Base-by-base conservation (phyloP, 2,797 vertebrate species). In the Notolabrus celidotus region DNA sequence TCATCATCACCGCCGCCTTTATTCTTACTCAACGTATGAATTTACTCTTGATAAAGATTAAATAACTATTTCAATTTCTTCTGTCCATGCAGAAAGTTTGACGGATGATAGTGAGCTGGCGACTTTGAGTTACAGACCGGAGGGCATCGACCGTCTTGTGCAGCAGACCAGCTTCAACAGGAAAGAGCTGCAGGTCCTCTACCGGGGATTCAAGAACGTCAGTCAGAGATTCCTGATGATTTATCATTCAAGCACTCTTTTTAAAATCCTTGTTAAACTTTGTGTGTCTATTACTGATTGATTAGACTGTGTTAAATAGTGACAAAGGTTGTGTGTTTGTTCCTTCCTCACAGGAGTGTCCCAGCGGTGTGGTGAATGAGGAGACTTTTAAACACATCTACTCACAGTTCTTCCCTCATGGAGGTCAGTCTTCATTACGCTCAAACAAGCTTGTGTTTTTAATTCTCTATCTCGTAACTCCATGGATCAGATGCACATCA, bases 371-470 rank as follows among this genome's bases (percentile, higher is more conserved):
- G 20, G 97, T 99, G 88, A 95, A 96, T 0, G 97, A 99, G 83
- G 96, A 99, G 50, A 96, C 95, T 33, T 99, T 99, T 89, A 97
- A 98, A 91, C 94, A 92, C 85, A 98, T 99, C 80, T 99, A 99
- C 86, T 96, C 97, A 25, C 95, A 97, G 89, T 99, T 99, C 92
- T 99, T 99, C 86, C 98, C 97, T 36, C 97, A 97, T 82, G 97
- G 98, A 94, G 97, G 98, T 99, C 80, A 95, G 96, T 86, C 29
- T 17, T 36, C 12, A 8, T 34, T 11, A 10, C 33, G 8, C 33
- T 8, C 33, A 27, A 27, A 27, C 7, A 31, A 31, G 31, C 5
- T 4, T 6, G 5, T 31, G 29, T 7, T 31, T 31, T 31, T 31
- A 31, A 31, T 7, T 31, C 29, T 6, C 3, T 6, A 7, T 31